These are phyloP conservation scores for Tridacna gigas DNA, from an alignment of 2,888 invertebrate genomes.

Conservation along the genomic window DNA sequence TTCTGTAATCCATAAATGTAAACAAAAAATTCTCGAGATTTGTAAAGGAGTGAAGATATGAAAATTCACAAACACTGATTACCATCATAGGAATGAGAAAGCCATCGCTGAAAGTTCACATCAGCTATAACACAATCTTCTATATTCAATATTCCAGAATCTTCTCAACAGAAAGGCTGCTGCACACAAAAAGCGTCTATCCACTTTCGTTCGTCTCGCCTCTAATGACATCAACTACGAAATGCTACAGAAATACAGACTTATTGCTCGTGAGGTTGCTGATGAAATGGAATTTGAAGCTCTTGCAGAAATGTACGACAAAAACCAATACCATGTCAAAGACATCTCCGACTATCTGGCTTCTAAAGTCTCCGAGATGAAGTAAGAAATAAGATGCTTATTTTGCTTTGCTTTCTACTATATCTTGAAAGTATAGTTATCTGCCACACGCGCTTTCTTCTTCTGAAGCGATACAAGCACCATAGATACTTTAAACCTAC, in stretches of 20 bases:
- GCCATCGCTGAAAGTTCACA: neutral
- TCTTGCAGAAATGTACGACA: slow-evolving; percentile 47
- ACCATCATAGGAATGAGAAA: neutral
- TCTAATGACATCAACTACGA: slow-evolving; percentile 29
- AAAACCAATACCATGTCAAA: slow-evolving; percentile 48
- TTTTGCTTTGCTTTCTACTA: too few relatives aligned
- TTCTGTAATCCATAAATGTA: neutral
- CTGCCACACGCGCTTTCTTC: too few relatives aligned
- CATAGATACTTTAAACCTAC: too few relatives aligned
- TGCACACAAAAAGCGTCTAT: slow-evolving; percentile 18
- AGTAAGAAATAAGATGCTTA: neutral
- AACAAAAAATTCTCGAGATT: neutral
- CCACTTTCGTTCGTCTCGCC: slow-evolving; percentile 15
- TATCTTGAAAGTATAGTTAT: too few relatives aligned
- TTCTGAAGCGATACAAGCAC: too few relatives aligned
- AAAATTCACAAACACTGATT: neutral
- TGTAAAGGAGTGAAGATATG: neutral
- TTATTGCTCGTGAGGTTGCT: slow-evolving; percentile 35
- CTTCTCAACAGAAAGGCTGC: slow-evolving; percentile 25
- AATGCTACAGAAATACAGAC: slow-evolving; percentile 41
- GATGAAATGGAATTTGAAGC: slow-evolving; percentile 41
- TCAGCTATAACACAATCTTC: neutral
- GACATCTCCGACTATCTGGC: slow-evolving; percentile 37
- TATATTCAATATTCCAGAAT: slow-evolving; percentile 13
- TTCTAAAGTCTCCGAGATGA: neutral